Conservation (phyloP, 1,140 invertebrate species). For the Asbolus verrucosus region DNA sequence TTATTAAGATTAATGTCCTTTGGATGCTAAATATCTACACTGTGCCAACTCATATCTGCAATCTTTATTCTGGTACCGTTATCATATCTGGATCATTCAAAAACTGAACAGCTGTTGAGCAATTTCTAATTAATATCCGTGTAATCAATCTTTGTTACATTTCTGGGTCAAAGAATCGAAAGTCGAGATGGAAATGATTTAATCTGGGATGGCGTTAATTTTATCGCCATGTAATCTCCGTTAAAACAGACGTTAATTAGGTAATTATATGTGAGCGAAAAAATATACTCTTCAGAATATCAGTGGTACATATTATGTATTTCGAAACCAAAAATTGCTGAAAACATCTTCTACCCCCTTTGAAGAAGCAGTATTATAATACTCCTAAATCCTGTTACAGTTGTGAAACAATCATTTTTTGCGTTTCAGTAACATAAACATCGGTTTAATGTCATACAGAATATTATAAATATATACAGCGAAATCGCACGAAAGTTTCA, state of each 20-base stretch:
- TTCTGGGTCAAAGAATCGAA: slow-evolving; percentile 15
- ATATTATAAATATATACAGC: no score
- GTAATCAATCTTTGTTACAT: slow-evolving; percentile 33
- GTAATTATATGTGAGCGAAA: no score
- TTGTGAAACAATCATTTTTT: no score
- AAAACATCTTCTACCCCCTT: no score
- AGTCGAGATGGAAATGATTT: slow-evolving; percentile 18
- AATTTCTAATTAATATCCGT: slow-evolving; percentile 25
- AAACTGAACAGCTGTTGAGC: slow-evolving; percentile 16
- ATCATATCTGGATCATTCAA: slow-evolving; percentile 19
- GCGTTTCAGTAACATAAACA: no score
- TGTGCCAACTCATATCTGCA: slow-evolving; percentile 23
- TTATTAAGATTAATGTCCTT: slow-evolving; percentile 36
- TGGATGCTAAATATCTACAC: background rate
- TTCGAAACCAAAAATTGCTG: no score
- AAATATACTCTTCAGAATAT: no score
- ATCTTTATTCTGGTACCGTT: slow-evolving; percentile 19
- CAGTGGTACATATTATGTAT: no score
- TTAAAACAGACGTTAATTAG: background rate
- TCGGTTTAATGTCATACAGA: no score
- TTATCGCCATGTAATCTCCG: background rate
- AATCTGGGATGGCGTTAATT: slow-evolving; percentile 1
- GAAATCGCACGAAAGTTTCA: no score
- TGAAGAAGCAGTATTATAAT: no score
- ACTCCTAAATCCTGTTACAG: no score